Base-by-base conservation (phyloP, 2,888 invertebrate genomes). In the Unio delphinus region DNA sequence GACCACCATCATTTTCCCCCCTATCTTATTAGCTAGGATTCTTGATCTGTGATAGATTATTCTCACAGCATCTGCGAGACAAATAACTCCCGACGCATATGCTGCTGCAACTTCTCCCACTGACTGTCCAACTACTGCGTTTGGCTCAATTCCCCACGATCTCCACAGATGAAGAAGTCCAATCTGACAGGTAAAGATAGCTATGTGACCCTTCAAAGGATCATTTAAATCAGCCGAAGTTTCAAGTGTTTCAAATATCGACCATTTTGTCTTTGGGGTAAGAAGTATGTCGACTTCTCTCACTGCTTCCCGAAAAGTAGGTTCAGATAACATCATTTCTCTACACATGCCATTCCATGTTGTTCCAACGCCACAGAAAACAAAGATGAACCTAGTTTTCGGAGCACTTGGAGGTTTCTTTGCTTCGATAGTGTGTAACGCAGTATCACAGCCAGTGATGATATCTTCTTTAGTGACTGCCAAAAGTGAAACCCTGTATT, bases 91-190 rank as follows among this genome's bases (percentile, higher is more conserved):
- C 17, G 79, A 64, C 30, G 74, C 75, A 68, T 79, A 78, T 2
- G 81, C 80, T 6, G 81, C 83, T 18, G 83, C 79, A 11, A 84
- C 81, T 57, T 84, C 83, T 7, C 83, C 83, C 17, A 82, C 73
- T 2, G 81, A 81, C 65, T 83, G 83, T 23, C 83, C 83, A n/a
- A 84, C 59, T 18, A 83, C 70, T 55, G 61, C 67, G 60, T 70
- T 69, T 5, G 80, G 75, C n/a, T n/a, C 3, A 23, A 84, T 59
- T 6, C 83, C 82, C 15, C 68, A 70, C 58, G 69, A 55, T 23
- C 60, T 54, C 78, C 79, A 78, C 23, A 81, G 55, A 8, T 55
- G 26, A 8, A 67, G 64, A 11, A 80, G 64, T 0, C 68, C 79
- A 15, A 81, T 68, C 72, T 83, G 81, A 58, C 73, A 75, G 1